Conservation (phyloP, 2,797 vertebrate species). For the Acrocephalus scirpaceus region DNA sequence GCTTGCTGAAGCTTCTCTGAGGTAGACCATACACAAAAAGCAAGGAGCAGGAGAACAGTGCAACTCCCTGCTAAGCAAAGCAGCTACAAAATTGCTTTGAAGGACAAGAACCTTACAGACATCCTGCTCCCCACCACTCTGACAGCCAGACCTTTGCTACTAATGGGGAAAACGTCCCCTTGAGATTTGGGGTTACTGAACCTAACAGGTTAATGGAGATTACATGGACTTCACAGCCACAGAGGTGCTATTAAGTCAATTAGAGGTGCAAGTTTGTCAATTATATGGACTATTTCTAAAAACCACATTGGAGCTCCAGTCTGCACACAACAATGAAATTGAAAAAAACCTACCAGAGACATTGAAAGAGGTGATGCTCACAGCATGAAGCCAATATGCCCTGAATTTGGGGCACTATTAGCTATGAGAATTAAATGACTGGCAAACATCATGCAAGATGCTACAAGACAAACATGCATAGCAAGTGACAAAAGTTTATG, state of each 20-base stretch:
- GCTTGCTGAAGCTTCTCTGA: not conserved
- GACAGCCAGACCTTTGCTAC: not conserved
- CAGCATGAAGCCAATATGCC: not conserved
- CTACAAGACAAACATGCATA: not conserved
- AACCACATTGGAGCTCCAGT: slow-evolving; percentile 1
- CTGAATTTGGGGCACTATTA: not conserved
- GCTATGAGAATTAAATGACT: not conserved
- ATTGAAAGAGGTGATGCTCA: not conserved
- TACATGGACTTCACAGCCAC: slow-evolving; percentile 4
- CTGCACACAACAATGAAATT: not conserved
- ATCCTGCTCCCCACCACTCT: not conserved
- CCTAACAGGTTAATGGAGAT: slow-evolving; percentile 42
- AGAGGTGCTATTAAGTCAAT: slow-evolving; percentile 46
- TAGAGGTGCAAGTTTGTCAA: slow-evolving; percentile 29
- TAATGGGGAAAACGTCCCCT: not conserved
- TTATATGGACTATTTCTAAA: slow-evolving; percentile 40
- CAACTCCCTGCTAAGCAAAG: not conserved
- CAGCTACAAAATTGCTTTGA: not conserved
- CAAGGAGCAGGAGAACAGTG: not conserved
- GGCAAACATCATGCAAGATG: not conserved
- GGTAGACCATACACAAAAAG: not conserved
- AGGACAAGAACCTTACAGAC: not conserved
- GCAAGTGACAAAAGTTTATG: not conserved
- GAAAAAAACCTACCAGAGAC: not conserved
- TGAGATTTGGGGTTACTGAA: slow-evolving; percentile 16